phyloP scores from a whole-genome alignment of 2,888 invertebrate species.

The Hypselothyrea guttata region DNA sequence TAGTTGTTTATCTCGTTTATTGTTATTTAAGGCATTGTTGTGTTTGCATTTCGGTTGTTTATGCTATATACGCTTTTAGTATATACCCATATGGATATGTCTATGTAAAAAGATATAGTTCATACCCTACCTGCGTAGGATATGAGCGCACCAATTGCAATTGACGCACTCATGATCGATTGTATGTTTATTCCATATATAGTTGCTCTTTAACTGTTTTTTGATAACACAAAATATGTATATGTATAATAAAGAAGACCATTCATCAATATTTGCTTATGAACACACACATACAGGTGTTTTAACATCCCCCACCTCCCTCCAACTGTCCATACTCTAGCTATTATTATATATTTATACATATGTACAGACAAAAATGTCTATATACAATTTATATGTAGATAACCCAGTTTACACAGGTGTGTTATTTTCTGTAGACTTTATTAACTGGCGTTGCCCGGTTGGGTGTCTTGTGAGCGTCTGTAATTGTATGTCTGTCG shows the following conservation, averaged over 20 bases:
- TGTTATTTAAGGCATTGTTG: constrained; percentile 39
- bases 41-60: constrained; percentile 52
- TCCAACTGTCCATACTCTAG: background rate
- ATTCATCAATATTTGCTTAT: constrained; percentile 59
- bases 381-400: constrained; percentile 23
- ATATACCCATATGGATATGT: constrained; percentile 14
- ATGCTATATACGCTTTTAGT: constrained; percentile 29
- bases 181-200: background rate
- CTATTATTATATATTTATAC: constrained; percentile 3
- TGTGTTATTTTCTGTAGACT: constrained; percentile 16
- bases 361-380: constrained; percentile 11
- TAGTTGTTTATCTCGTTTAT: constrained; percentile 36
- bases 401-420: constrained; percentile 74
- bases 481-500: too few relatives aligned
- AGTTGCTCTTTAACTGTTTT: background rate
- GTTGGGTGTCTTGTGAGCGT: background rate
- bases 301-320: constrained; percentile 53
- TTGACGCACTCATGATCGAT: constrained; percentile 56
- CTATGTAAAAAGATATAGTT: constrained; percentile 7
- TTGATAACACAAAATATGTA: too few relatives aligned
- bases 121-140: background rate
- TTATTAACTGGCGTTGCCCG: too few relatives aligned
- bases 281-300: constrained; percentile 68
- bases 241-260: background rate
- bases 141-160: constrained; percentile 23